Evolutionary conservation across 2,797 vertebrate genomes (phyloP).

Genomic region (Clarias platycephalus): DNA sequence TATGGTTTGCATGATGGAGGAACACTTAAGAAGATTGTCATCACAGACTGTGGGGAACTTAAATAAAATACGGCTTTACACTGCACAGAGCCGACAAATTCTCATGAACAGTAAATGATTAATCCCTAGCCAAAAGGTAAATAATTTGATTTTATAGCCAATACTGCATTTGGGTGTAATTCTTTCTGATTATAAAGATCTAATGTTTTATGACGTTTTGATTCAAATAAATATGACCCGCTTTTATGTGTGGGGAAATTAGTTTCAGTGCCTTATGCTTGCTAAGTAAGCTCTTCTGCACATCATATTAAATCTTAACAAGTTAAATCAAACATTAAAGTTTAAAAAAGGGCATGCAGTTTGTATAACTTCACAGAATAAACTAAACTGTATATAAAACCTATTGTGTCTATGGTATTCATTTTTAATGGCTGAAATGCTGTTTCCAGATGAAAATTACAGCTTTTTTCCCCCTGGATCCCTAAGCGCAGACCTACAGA

Average conservation of each 20-base stretch:
- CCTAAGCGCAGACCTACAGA: conserved; percentile 13
- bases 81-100: conserved; percentile 18
- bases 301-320: conserved; percentile 19
- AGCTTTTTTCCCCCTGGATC: not conserved
- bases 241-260: conserved; percentile 9
- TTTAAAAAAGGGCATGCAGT: conserved; percentile 6
- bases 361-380: conserved; percentile 39
- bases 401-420: conserved; percentile 32
- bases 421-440: conserved; percentile 43
- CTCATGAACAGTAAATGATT: conserved; percentile 8
- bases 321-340: not conserved
- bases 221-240: not conserved
- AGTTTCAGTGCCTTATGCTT: conserved; percentile 46
- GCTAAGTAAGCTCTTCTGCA: conserved; percentile 47
- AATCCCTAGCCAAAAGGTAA: not conserved
- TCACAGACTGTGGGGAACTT: conserved; percentile 88
- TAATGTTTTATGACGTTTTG: not conserved
- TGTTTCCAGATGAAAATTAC: conserved; percentile 50
- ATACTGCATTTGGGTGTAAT: conserved; percentile 8
- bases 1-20: conserved; percentile 88
- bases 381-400: conserved; percentile 40
- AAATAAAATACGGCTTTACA: conserved; percentile 64
- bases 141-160: conserved; percentile 5
- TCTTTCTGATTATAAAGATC: conserved; percentile 4
- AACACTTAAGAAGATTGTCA: conserved; percentile 86